Base-by-base conservation (phyloP, 1,140 invertebrate species). In the Colletes latitarsis region DNA sequence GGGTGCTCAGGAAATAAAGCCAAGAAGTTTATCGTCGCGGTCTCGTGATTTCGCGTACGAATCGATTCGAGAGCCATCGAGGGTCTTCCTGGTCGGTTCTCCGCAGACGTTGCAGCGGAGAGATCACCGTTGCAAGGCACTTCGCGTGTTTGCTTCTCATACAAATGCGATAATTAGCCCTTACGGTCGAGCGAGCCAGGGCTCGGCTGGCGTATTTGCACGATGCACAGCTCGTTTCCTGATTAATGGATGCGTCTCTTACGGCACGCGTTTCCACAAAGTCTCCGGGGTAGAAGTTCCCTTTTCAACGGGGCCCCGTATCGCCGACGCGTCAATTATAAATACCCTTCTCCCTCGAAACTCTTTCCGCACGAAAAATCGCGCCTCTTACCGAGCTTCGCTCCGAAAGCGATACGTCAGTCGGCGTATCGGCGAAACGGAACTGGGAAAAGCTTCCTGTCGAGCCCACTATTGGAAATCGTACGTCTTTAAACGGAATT, bases 101-200 rank as follows among this genome's bases (percentile, higher is more conserved):
- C n/a, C n/a, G n/a, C n/a, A 4, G 15, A 30, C n/a, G 57, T 49
- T 19, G 19, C 12, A 3, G 10, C 19, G 49, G 3, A 41, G 30
- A 30, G 30, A 30, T 30, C 30, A 12, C 30, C 53, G 63, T 52
- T 63, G 46, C 19, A 30, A 53, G 30, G 8, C 41, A 12, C 49
- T n/a, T 39, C 39, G 53, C 19, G 30, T 39, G 60, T 63, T 72
- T 62, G 75, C 76, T 15, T 72, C 12, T 53, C 75, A 60, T 77
- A 39, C 77, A 85, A 85, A 85, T 66, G 69, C 70, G 71, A 82
- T 83, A 83, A 85, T 85, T 85, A 82, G 75, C 68, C 39, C 63
- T 73, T 62, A 39, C 70, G 14, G 62, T 8, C 30, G 66, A 75
- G 63, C 81, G 70, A 67, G 69, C 71, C 57, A 43, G n/a, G 62